Evolutionary conservation across 1,140 invertebrate species (phyloP).

Genomic region (Drosophila miranda): DNA sequence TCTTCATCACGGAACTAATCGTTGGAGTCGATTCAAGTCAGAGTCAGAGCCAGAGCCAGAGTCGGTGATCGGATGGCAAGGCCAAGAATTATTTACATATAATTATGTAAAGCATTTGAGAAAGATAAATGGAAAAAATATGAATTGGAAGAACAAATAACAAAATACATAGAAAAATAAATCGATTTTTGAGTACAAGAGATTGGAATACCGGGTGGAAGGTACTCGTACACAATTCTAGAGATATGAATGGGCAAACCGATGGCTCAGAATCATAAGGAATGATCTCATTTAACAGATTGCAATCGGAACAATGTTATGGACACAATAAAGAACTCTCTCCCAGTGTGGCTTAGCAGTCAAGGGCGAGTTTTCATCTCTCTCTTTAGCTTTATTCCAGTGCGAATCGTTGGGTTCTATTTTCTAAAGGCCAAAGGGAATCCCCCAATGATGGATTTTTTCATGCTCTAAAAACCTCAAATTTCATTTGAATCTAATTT

Average conservation of each 20-base stretch:
- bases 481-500: neutral
- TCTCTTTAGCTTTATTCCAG: no score
- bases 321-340: no score
- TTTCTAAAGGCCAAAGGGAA: neutral
- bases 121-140: constrained; percentile 13
- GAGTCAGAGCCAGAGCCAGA: constrained; percentile 1
- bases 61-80: constrained; percentile 30
- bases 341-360: no score
- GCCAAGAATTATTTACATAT: constrained; percentile 59
- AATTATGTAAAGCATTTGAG: constrained; percentile 40
- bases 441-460: neutral
- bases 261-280: no score
- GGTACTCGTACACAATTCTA: neutral
- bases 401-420: no score
- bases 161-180: constrained; percentile 7
- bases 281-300: no score
- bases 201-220: no score
- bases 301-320: no score
- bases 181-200: constrained; percentile 3
- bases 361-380: no score
- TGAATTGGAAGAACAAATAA: constrained; percentile 14
- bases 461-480: neutral
- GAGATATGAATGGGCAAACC: neutral
- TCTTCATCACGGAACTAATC: constrained; percentile 60
- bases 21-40: constrained; percentile 19